Evolutionary conservation across 2,113 vertebrate species (phyloP), one percentile per base, ranked within the genome.

Genomic region (Gopherus evgoodei): DNA sequence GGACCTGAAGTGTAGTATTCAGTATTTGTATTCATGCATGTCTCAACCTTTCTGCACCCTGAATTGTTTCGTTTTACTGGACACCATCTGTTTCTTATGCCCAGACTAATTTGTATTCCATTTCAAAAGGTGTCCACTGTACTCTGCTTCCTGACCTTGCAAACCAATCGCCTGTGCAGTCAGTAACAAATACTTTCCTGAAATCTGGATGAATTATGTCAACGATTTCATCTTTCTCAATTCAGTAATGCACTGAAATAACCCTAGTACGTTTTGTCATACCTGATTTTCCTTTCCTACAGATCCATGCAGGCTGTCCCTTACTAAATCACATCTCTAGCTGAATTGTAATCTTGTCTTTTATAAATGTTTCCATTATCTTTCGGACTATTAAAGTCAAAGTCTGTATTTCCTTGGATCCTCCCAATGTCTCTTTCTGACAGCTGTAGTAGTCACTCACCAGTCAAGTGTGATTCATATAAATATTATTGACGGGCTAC

Each of bases 31-130:
- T 59, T 94, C 76, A 81, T 80, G 87, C 84, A 50, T 65, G 78
- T 82, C 76, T 2, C 4, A 94, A 95, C 95, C 93, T 97, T 89
- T 90, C 86, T 29, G 0, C 91, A 84, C 91, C 95, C 84, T 90
- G 81, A 96, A 97, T 94, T 91, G 88, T 94, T 96, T 97, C 88
- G 47, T 97, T 94, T 94, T 97, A 95, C 81, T 92, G 91, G 65
- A 91, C 88, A 72, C 95, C 95, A 88, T 96, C 94, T 97, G 97
- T 90, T 96, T 97, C 92, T 90, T 91, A 83, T 22, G 14, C 91
- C 90, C 93, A 95, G 91, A 93, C 85, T 93, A 92, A 97, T 96
- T 91, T 88, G 88, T 92, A 93, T 92, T 93, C 88, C 88, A 91
- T 97, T 97, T 95, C 86, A 87, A 80, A 90, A 92, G 75, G 25